Base-by-base conservation (phyloP, 2,113 vertebrate genomes). In the Ammodramus savannarum region DNA sequence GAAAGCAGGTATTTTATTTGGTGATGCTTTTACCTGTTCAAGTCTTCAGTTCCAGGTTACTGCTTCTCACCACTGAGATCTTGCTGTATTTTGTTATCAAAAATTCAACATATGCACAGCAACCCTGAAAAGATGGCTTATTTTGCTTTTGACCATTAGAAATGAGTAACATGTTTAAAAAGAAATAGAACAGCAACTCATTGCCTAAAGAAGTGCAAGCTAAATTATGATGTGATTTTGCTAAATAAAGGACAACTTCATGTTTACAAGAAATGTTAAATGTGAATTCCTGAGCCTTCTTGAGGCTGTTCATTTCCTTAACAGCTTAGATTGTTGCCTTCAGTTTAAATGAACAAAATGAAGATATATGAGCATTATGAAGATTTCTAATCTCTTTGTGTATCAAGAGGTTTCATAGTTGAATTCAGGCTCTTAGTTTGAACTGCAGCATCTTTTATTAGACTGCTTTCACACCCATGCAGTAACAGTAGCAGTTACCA, bases 1-100 rank as follows among this genome's bases (percentile, higher is more conserved):
- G 99, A 99, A 92, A 97, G 97, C 90, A 99, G 98, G 99, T 99
- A 98, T 71, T 69, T 59, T 68, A 8, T 8, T 72, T 32, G 23
- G 11, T 36, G 55, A 19, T 68, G 18, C 18, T 80, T 59, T n/a
- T 73, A 21, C 14, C 66, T 76, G 15, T 51, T 85, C 6, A 2
- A 39, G 34, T 69, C 16, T 59, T 44, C 7, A n/a, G 8, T 72
- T 91, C n/a, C 16, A 22, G 10, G 26, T 63, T 67, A 8, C 25
- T 75, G 0, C 34, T 61, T 27, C 10, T 74, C 34, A 66, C 9
- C 13, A 72, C 34, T 43, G 67, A 79, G 31, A 31, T 57, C 20
- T 57, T 1, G 0, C 41, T 46, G 22, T 62, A 51, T 57, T 67
- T 81, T 9, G 2, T 48, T 63, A n/a, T 55, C 34, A 19, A 13